Evolutionary conservation across 2,797 vertebrate species (phyloP).

Genomic region (Vireo griseus): DNA sequence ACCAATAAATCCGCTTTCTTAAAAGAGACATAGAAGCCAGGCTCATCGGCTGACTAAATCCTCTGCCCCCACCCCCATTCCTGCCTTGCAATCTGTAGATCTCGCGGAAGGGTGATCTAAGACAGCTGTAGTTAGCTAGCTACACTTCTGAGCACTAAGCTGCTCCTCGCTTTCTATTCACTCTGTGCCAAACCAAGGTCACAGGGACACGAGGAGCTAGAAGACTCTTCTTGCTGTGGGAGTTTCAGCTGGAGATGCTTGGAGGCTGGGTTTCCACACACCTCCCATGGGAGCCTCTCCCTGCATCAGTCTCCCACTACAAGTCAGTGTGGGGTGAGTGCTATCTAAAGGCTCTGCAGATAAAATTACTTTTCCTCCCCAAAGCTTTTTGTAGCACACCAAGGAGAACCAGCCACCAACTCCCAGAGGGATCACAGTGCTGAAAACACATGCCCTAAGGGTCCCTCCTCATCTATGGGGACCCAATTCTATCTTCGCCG

Average conservation of each 20-base stretch:
- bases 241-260: not conserved
- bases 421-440: not conserved
- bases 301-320: not conserved
- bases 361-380: not conserved
- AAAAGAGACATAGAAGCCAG: constrained; percentile 47
- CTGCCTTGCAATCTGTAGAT: constrained; percentile 54
- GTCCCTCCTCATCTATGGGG: not conserved
- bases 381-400: not conserved
- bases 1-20: constrained; percentile 66
- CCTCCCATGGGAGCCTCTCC: not conserved
- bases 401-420: not conserved
- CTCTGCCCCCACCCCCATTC: constrained; percentile 28
- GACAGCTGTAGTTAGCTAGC: constrained; percentile 20
- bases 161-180: not conserved
- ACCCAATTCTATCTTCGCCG: not conserved
- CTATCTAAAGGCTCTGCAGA: not conserved
- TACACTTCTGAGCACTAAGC: not conserved
- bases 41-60: constrained; percentile 57
- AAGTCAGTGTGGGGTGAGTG: not conserved
- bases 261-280: not conserved
- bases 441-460: not conserved
- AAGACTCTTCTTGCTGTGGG: not conserved
- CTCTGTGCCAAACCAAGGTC: constrained; percentile 5
- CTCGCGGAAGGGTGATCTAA: constrained; percentile 18
- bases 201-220: not conserved